These are phyloP conservation scores for Nephrotoma appendiculata DNA, from an alignment of 2,888 invertebrate species.

Conservation along the genomic window DNA sequence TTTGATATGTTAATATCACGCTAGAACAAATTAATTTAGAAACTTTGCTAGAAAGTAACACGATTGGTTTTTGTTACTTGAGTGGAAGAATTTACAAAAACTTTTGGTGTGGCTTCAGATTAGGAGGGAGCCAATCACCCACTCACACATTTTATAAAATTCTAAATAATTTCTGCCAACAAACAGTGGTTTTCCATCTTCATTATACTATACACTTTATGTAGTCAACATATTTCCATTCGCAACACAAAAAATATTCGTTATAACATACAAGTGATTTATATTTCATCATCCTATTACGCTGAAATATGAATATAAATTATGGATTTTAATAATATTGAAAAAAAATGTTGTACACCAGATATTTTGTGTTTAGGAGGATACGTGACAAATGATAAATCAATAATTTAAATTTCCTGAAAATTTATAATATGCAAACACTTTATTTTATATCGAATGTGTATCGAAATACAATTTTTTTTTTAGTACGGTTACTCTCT, in stretches of 20 bases:
- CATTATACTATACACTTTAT: neutral
- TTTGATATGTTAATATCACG: neutral
- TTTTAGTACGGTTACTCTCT: neutral
- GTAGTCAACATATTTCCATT: neutral
- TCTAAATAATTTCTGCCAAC: neutral
- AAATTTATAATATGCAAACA: neutral
- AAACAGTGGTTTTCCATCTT: neutral
- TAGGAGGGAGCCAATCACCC: no score
- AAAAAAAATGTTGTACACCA: neutral
- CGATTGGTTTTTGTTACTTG: neutral
- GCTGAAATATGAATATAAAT: neutral
- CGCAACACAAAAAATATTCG: neutral
- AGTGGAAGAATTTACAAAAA: neutral
- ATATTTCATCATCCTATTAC: neutral
- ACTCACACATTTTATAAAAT: neutral
- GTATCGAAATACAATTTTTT: neutral
- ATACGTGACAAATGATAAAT: neutral
- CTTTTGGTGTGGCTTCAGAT: neutral
- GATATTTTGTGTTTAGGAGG: neutral
- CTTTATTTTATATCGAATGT: neutral
- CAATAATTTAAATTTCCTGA: neutral
- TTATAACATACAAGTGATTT: neutral
- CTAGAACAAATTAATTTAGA: neutral
- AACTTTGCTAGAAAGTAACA: neutral
- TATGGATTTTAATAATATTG: neutral